Percentiles rank a stretch among this genome's conserved stretches.
These are phyloP conservation scores for Masnerella sp. DNA, from an alignment of 2,888 invertebrate genomes.

Conservation along the genomic window DNA sequence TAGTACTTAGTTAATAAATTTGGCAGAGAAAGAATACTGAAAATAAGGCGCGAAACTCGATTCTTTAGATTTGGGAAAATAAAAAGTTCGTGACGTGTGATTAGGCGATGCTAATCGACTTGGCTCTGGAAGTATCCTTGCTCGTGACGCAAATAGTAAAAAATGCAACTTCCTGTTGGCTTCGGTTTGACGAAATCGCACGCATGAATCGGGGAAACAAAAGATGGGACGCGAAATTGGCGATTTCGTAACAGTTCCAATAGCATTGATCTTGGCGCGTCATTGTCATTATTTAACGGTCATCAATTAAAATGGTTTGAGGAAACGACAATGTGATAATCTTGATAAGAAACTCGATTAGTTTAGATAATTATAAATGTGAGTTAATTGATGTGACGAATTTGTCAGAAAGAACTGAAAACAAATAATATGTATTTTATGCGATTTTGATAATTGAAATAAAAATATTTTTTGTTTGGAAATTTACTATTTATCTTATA, in stretches of 20 bases:
- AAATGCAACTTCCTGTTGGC: constrained; percentile 25
- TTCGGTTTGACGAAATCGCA: background rate
- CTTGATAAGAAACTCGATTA: too few species aligned
- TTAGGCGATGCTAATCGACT: constrained; percentile 20
- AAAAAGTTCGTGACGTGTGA: background rate
- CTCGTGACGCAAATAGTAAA: constrained; percentile 32
- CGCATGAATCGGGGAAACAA: constrained; percentile 10
- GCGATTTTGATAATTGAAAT: too few species aligned
- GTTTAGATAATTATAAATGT: too few species aligned
- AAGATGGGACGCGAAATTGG: background rate
- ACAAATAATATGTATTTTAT: too few species aligned
- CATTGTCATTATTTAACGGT: constrained; percentile 30
- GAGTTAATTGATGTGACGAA: too few species aligned
- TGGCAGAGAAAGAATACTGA: too few species aligned
- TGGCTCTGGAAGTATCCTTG: constrained; percentile 2
- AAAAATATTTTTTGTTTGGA: too few species aligned
- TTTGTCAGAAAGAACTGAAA: too few species aligned
- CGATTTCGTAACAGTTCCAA: constrained; percentile 32
- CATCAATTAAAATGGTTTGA: constrained; percentile 22
- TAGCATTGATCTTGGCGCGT: constrained; percentile 45
- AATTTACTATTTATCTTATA: too few species aligned
- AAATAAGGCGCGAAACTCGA: too few species aligned
- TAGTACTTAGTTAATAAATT: too few species aligned
- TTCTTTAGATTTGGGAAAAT: too few species aligned
- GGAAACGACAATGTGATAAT: constrained; percentile 27